Percentiles rank a stretch among this genome's conserved stretches.
phyloP scores from a whole-genome alignment of 64 coral and sea anemone genomes.

The Stylophora pistillata region DNA sequence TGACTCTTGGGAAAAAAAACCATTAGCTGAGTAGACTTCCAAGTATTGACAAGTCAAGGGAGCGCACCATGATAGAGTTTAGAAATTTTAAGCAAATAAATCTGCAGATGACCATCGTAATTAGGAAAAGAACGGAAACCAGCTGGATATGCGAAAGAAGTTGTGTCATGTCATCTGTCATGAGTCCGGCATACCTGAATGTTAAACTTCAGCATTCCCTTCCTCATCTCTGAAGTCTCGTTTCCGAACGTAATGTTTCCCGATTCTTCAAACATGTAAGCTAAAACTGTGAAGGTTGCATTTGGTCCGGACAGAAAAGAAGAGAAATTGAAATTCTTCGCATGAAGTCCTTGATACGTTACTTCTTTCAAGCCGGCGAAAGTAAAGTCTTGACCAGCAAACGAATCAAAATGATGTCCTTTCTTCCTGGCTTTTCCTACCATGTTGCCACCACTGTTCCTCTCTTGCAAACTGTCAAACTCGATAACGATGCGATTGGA shows the following conservation, averaged over 20 bases:
- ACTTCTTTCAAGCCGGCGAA: not conserved
- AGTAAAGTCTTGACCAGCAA: not conserved
- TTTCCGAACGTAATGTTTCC: conserved; percentile 41
- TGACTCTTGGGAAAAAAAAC: too few species aligned
- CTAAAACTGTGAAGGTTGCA: conserved; percentile 4
- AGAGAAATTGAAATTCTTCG: conserved; percentile 10
- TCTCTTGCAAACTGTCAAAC: conserved; percentile 31
- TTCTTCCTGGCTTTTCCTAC: not conserved
- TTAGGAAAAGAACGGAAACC: too few species aligned
- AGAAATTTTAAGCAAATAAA: too few species aligned
- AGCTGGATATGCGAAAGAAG: too few species aligned
- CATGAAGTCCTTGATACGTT: conserved; percentile 20
- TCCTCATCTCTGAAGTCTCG: conserved; percentile 27
- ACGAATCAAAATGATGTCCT: conserved; percentile 11
- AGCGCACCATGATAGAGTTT: too few species aligned
- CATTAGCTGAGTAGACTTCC: too few species aligned
- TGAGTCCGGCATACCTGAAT: conserved; percentile 25
- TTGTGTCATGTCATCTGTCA: too few species aligned
- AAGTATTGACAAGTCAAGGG: too few species aligned
- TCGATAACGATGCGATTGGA: not conserved
- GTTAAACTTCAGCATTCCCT: conserved; percentile 48
- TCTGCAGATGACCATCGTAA: too few species aligned
- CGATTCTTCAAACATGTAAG: conserved; percentile 23
- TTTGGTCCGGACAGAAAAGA: not conserved
- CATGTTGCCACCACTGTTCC: not conserved